A percentile compares a stretch with the other conserved stretches of the same genome.
These are phyloP conservation scores for Calliopsis andreniformis DNA, from an alignment of 1,140 invertebrate species.

Conservation along the genomic window DNA sequence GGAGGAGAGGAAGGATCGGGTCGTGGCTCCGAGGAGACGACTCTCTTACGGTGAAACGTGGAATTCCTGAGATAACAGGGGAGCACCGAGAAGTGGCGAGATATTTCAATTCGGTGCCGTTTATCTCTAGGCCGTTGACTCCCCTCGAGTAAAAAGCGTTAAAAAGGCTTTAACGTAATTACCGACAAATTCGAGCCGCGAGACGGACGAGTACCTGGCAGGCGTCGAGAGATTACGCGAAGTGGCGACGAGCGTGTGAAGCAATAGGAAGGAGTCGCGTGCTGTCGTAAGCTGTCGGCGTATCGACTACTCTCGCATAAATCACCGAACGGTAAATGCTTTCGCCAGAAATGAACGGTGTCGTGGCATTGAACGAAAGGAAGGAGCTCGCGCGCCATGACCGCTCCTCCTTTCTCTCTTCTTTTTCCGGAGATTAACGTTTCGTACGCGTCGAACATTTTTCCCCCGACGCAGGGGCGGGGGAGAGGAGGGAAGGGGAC, in stretches of 20 bases:
- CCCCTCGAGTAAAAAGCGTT: constrained; percentile 47
- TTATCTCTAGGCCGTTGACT: constrained; percentile 59
- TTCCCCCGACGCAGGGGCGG: background rate
- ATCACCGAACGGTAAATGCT: constrained; percentile 42
- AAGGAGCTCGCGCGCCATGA: background rate
- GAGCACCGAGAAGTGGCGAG: constrained; percentile 44
- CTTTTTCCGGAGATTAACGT: background rate
- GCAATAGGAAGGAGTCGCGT: constrained; percentile 34
- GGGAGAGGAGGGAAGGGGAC: too few relatives aligned
- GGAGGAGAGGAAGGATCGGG: constrained; percentile 39
- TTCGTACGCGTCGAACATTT: background rate
- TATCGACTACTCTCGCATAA: constrained; percentile 44
- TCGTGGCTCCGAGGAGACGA: constrained; percentile 37
- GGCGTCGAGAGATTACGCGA: constrained; percentile 50
- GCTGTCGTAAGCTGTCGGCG: constrained; percentile 48
- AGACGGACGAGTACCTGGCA: constrained; percentile 55
- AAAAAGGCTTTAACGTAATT: constrained; percentile 64
- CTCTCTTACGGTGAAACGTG: constrained; percentile 62
- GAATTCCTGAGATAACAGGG: constrained; percentile 63
- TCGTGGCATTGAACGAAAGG: constrained; percentile 26
- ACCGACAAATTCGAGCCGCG: constrained; percentile 61
- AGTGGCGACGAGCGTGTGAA: constrained; percentile 40
- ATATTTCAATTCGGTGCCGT: constrained; percentile 65
- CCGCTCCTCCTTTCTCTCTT: background rate
- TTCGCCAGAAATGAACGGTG: constrained; percentile 38